Conservation (phyloP, 2,888 invertebrate genomes). For the Lordiphosa andalusiaca region DNA sequence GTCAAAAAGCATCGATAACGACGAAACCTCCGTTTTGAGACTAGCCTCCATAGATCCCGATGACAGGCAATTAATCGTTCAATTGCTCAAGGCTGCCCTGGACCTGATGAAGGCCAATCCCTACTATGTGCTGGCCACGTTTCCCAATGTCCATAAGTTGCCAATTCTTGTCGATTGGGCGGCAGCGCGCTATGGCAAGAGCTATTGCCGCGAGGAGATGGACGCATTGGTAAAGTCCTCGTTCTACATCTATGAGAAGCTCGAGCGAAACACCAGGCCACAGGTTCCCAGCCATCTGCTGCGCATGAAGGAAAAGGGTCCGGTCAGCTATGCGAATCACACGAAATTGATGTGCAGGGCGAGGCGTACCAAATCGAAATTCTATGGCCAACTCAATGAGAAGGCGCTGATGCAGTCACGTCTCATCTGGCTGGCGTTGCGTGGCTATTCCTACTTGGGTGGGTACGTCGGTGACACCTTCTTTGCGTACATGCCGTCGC, state of each 20-base stretch:
- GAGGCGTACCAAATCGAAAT: background rate
- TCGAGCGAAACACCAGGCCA: background rate
- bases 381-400: conserved; percentile 27
- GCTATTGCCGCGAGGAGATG: conserved; percentile 36
- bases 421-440: conserved; percentile 48
- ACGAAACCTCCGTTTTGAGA: background rate
- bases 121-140: conserved; percentile 61
- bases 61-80: conserved; percentile 32
- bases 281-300: too few species aligned
- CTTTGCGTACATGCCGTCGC: conserved; percentile 52
- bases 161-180: conserved; percentile 64
- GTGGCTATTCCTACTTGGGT: conserved; percentile 25
- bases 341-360: background rate
- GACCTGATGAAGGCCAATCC: conserved; percentile 47
- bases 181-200: conserved; percentile 55
- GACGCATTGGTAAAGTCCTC: conserved; percentile 20
- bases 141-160: conserved; percentile 64
- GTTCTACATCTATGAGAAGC: background rate
- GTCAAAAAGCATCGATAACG: background rate
- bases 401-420: conserved; percentile 38
- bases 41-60: conserved; percentile 51
- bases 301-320: background rate
- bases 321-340: conserved; percentile 2
- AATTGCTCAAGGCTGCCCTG: conserved; percentile 48
- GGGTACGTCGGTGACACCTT: conserved; percentile 30